Evolutionary conservation across 2,113 vertebrate species (phyloP).

Genomic region (Tautogolabrus adspersus): DNA sequence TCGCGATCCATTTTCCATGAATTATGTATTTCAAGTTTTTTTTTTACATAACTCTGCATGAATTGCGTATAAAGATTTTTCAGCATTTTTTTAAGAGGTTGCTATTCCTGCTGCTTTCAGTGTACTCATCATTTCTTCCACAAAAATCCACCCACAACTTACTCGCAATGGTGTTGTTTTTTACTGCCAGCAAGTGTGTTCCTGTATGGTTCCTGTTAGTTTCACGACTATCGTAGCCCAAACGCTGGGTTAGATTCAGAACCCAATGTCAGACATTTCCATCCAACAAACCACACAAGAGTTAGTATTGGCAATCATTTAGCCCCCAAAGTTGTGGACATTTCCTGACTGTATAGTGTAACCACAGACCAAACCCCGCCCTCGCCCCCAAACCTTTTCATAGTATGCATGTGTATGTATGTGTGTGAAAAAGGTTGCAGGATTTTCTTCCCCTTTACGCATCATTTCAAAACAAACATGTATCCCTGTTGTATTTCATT

Average conservation of each 20-base stretch:
- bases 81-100: conserved; percentile 49
- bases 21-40: conserved; percentile 68
- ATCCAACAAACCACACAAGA: conserved; percentile 52
- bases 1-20: conserved; percentile 49
- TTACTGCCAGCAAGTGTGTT: conserved; percentile 50
- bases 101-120: conserved; percentile 70
- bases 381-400: conserved; percentile 30
- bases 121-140: conserved; percentile 73
- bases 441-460: conserved; percentile 60
- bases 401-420: conserved; percentile 33
- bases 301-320: conserved; percentile 56
- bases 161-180: not conserved
- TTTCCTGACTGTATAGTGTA: conserved; percentile 66
- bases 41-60: conserved; percentile 31
- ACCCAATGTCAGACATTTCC: conserved; percentile 85
- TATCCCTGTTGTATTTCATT: conserved; percentile 78
- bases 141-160: conserved; percentile 37
- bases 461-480: conserved; percentile 84
- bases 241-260: conserved; percentile 53
- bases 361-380: conserved; percentile 47
- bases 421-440: conserved; percentile 31
- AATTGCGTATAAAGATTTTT: not conserved
- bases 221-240: conserved; percentile 63
- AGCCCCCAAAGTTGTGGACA: conserved; percentile 58
- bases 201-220: conserved; percentile 68